Evolutionary conservation across 1,140 invertebrate species (phyloP), one percentile per base, ranked within the genome.

Genomic region (Trichomalopsis sarcophagae): DNA sequence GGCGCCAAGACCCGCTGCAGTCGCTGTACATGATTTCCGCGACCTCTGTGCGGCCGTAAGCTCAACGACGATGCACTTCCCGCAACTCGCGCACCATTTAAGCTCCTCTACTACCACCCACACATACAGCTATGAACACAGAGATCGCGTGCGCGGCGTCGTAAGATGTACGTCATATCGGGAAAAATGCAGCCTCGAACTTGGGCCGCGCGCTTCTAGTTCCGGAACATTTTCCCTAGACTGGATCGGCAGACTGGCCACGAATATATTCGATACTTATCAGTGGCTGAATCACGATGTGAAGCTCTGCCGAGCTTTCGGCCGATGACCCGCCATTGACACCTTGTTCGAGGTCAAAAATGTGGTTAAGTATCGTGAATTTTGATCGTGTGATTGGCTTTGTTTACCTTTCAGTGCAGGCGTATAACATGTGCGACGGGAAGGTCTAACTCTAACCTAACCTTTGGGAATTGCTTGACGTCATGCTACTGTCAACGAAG

Each of bases 321-420:
- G 47, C 23, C 69, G 68, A 21, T 33, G 44, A 27, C 13, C 44
- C 23, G 44, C 21, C 75, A 47, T n/a, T 44, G 66, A 40, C 21
- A 23, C 10, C 13, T 50, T 47, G 1, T 27, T 27, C 27, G 17
- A 62, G 27, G 36, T 1, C 13, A 75, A 84, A 78, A 87, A 84
- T 84, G 83, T 84, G 86, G 86, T 87, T 66, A 84, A 77, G 55
- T 66, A 47, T 82, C 27, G 21, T n/a, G 13, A 17, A 33, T 27
- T 11, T 17, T 33, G 66, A 50, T 17, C 7, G 11, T 9, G 10
- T 33, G n/a, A 47, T 78, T 50, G 36, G 55, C 50, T 87, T 87
- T 90, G 89, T 90, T 90, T 90, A 90, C 89, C 89, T 89, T 89
- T 82, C 87, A 55, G 55, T 6, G 23, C 55, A 27, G 27, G 27